These are phyloP conservation scores for Maniola hyperantus DNA, from an alignment of 2,888 invertebrate genomes.

Conservation along the genomic window DNA sequence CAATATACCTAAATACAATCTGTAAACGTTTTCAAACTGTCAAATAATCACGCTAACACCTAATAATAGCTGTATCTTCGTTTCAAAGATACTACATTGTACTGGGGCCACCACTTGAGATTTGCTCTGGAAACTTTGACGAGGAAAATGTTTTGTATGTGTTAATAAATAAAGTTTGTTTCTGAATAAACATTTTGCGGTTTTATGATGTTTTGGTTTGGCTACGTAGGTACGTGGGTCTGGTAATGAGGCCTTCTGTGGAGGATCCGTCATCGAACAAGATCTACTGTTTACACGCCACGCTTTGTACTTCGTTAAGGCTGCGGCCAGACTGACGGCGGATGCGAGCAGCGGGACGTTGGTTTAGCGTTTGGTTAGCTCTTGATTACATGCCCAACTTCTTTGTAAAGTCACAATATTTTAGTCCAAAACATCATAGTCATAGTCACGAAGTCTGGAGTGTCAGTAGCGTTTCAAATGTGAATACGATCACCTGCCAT, in stretches of 20 bases:
- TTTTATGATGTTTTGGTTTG: slow-evolving; percentile 69
- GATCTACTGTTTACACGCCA: slow-evolving; percentile 66
- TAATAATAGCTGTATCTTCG: slow-evolving; percentile 76
- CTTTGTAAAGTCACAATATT: too few relatives aligned
- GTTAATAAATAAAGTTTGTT: slow-evolving; percentile 47
- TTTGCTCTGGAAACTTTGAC: slow-evolving; percentile 42
- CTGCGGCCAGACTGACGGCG: too few relatives aligned
- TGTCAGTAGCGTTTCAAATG: too few relatives aligned
- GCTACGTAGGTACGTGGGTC: slow-evolving; percentile 63
- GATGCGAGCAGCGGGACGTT: too few relatives aligned
- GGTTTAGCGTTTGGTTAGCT: too few relatives aligned
- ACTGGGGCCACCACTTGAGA: slow-evolving; percentile 53
- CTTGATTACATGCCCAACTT: too few relatives aligned
- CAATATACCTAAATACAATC: slow-evolving; percentile 67
- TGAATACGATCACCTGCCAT: too few relatives aligned
- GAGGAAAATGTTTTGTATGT: slow-evolving; percentile 39
- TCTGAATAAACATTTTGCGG: slow-evolving; percentile 42
- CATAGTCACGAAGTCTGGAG: too few relatives aligned
- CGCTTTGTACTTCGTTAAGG: slow-evolving; percentile 56
- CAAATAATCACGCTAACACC: slow-evolving; percentile 81
- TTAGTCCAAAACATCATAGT: too few relatives aligned
- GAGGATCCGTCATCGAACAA: slow-evolving; percentile 67
- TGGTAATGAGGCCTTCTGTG: slow-evolving; percentile 73
- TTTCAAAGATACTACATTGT: slow-evolving; percentile 72
- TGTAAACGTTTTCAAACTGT: slow-evolving; percentile 83